Percentiles rank a stretch among this genome's conserved stretches.
phyloP scores from a whole-genome alignment of 2,797 vertebrate species.

The Anas bernieri region DNA sequence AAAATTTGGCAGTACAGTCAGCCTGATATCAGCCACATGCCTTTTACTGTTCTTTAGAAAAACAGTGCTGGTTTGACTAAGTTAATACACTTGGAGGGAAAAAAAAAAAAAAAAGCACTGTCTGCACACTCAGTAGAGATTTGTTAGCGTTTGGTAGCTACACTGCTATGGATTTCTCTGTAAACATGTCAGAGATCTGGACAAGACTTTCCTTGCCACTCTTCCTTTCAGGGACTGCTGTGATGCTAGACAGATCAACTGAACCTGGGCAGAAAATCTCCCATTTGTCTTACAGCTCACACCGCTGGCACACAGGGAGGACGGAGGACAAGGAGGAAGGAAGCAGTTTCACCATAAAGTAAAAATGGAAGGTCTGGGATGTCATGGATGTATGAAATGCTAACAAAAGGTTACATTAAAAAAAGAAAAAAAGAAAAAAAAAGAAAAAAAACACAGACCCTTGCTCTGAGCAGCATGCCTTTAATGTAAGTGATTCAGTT shows the following conservation, averaged over 20 bases:
- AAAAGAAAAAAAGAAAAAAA: not conserved
- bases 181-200: not conserved
- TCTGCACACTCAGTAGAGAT: not conserved
- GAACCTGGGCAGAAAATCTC: not conserved
- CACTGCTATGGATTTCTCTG: not conserved
- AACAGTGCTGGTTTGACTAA: not conserved
- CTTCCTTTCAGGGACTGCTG: not conserved
- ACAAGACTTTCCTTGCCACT: not conserved
- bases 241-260: not conserved
- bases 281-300: not conserved
- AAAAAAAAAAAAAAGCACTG: not conserved
- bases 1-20: slow-evolving; percentile 2
- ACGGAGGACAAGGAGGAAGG: not conserved
- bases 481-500: not conserved
- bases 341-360: not conserved
- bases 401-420: not conserved
- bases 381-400: not conserved
- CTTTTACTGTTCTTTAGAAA: slow-evolving; percentile 11
- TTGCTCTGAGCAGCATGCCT: not conserved
- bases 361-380: not conserved
- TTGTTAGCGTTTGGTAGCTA: not conserved
- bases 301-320: not conserved
- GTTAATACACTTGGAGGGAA: not conserved
- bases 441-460: not conserved
- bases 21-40: slow-evolving; percentile 8